Evolutionary conservation across 2,797 vertebrate species (phyloP).

Genomic region (Myotis findleyi): DNA sequence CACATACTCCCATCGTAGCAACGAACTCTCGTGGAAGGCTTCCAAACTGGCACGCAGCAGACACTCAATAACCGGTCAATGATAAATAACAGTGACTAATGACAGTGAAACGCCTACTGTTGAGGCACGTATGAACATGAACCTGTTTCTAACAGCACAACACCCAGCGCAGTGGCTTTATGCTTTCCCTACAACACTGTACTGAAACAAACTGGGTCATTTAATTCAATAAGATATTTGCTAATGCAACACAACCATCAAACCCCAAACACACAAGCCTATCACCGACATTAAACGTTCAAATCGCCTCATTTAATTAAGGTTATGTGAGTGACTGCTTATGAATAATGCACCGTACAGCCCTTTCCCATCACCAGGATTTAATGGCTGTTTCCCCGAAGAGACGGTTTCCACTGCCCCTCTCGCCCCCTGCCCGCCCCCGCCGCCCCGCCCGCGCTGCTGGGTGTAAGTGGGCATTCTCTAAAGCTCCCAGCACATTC

Average conservation of each 20-base stretch:
- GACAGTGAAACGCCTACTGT: background rate
- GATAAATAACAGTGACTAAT: background rate
- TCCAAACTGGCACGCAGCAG: background rate
- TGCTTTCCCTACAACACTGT: background rate
- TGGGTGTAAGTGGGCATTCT: background rate
- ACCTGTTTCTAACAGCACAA: background rate
- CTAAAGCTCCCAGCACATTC: background rate
- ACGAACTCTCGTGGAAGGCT: background rate
- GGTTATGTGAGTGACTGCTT: background rate
- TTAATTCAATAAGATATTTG: constrained; percentile 59
- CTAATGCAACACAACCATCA: constrained; percentile 45
- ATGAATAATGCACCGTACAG: constrained; percentile 59
- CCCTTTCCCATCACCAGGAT: constrained; percentile 33
- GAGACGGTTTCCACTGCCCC: background rate
- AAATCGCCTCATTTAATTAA: constrained; percentile 72
- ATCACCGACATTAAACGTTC: constrained; percentile 63
- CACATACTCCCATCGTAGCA: fast-evolving
- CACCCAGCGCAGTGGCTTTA: background rate
- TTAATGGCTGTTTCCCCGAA: background rate
- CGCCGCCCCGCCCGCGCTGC: background rate
- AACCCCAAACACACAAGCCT: constrained; percentile 36
- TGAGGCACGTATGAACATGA: background rate
- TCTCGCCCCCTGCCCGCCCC: background rate
- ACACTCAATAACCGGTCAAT: background rate
- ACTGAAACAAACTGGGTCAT: background rate